phyloP scores from a whole-genome alignment of 1,140 invertebrate species.

The Idris sp. region DNA sequence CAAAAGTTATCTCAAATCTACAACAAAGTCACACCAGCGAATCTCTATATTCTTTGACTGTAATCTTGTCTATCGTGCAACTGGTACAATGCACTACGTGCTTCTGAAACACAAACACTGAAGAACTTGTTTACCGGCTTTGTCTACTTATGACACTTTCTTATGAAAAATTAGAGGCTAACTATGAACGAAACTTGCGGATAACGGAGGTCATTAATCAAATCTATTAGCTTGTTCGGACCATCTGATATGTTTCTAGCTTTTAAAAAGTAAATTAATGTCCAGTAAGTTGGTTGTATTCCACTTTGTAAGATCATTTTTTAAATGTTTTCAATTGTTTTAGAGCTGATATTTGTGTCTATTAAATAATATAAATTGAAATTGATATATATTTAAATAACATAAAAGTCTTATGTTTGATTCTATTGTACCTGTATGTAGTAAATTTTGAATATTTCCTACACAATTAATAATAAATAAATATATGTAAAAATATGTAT shows the following conservation, averaged over 20 bases:
- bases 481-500: background rate
- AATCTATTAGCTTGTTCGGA: constrained; percentile 25
- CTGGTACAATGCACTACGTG: constrained; percentile 38
- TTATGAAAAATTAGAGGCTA: constrained; percentile 46
- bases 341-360: no score
- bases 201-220: constrained; percentile 53
- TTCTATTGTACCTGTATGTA: no score
- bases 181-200: constrained; percentile 31
- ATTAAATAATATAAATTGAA: no score
- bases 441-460: no score
- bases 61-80: constrained; percentile 34
- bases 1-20: constrained; percentile 45
- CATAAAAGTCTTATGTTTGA: no score
- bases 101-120: constrained; percentile 39
- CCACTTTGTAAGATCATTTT: no score
- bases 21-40: constrained; percentile 17
- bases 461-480: no score
- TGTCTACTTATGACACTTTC: constrained; percentile 29
- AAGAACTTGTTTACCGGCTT: constrained; percentile 24
- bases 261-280: constrained; percentile 32
- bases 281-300: constrained; percentile 1
- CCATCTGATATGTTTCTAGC: constrained; percentile 35
- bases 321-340: no score
- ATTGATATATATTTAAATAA: no score
- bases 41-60: constrained; percentile 23